Conservation (phyloP, 2,797 vertebrate species). For the Sebastes taczanowskii region DNA sequence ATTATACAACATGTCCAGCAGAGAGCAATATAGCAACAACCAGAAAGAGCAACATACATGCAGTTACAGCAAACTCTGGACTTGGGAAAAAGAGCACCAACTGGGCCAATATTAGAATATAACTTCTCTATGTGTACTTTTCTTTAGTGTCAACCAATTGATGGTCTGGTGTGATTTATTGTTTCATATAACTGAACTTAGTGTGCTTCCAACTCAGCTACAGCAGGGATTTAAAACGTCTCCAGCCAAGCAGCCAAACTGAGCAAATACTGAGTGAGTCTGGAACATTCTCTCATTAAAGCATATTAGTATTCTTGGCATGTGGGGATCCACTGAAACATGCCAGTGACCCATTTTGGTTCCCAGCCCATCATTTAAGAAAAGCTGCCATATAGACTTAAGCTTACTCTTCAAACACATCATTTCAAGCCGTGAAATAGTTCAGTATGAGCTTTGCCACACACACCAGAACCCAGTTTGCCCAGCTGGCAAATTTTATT, state of each 20-base stretch:
- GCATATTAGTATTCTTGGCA: conserved; percentile 71
- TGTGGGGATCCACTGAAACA: conserved; percentile 58
- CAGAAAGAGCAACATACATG: neutral
- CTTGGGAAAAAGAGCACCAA: neutral
- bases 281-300: conserved; percentile 66
- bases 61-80: neutral
- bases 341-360: conserved; percentile 60
- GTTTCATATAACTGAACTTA: conserved; percentile 19
- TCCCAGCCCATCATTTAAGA: conserved; percentile 48
- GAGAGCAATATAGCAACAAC: conserved; percentile 71
- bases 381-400: conserved; percentile 17
- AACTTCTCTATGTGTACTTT: neutral
- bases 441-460: conserved; percentile 36
- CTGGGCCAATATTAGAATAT: neutral
- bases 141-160: neutral
- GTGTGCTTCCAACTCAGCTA: conserved; percentile 11
- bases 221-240: conserved; percentile 24
- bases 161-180: conserved; percentile 18
- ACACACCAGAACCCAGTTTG: conserved; percentile 30
- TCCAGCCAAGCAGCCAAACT: conserved; percentile 44
- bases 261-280: conserved; percentile 44
- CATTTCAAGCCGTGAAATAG: conserved; percentile 16
- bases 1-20: conserved; percentile 63
- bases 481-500: conserved; percentile 63
- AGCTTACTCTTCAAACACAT: conserved; percentile 31